Percentiles rank a stretch among this genome's conserved stretches.
phyloP scores from a whole-genome alignment of 2,797 vertebrate genomes.

The Coluber constrictor region DNA sequence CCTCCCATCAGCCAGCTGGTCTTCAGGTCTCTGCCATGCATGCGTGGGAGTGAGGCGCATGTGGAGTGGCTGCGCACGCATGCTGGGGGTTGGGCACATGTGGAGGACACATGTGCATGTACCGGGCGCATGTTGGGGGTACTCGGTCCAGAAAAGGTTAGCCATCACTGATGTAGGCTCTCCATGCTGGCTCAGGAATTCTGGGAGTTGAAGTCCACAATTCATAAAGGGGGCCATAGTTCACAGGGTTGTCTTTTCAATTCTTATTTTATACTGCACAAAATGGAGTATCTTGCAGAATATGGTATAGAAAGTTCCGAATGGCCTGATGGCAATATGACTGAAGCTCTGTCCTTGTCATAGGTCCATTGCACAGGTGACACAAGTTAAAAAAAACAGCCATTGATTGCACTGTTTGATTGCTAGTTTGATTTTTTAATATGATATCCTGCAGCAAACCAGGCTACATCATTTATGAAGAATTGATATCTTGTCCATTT shows the following conservation, averaged over 20 bases:
- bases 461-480: neutral
- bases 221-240: neutral
- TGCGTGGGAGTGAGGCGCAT: fast-evolving
- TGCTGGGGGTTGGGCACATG: too few relatives aligned
- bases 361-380: neutral
- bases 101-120: too few relatives aligned
- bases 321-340: neutral
- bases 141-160: too few relatives aligned
- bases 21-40: too few relatives aligned
- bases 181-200: neutral
- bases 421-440: neutral
- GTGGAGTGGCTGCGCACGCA: too few relatives aligned
- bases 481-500: neutral
- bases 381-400: neutral
- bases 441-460: neutral
- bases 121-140: too few relatives aligned
- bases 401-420: neutral
- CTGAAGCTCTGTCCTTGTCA: neutral
- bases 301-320: neutral
- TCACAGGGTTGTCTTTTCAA: neutral
- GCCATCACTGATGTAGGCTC: neutral
- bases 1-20: too few relatives aligned
- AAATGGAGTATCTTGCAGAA: neutral
- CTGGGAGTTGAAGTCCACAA: neutral
- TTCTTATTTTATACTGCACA: neutral